Conservation (phyloP, 2,113 vertebrate species). For the Pandion haliaetus region DNA sequence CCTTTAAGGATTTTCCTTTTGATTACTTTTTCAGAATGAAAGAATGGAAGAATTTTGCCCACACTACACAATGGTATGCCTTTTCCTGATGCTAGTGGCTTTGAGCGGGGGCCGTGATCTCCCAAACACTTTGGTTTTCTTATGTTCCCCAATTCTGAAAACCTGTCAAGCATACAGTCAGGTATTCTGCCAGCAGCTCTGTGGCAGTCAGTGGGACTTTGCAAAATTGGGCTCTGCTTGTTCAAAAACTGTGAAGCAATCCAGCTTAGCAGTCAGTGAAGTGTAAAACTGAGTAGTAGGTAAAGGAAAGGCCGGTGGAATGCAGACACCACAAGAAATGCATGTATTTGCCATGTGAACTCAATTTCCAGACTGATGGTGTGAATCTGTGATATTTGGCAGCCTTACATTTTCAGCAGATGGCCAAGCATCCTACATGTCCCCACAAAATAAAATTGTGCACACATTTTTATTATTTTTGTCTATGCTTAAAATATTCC, state of each 20-base stretch:
- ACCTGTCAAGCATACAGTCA: neutral
- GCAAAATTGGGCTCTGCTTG: neutral
- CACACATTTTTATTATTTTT: neutral
- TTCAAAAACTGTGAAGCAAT: neutral
- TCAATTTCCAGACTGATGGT: neutral
- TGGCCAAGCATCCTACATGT: neutral
- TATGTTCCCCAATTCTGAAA: neutral
- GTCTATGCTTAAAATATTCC: neutral
- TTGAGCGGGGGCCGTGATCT: neutral
- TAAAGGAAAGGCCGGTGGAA: neutral
- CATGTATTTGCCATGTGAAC: neutral
- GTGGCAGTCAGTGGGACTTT: neutral
- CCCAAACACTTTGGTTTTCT: neutral
- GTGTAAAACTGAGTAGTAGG: neutral
- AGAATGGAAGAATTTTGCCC: neutral
- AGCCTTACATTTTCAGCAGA: neutral
- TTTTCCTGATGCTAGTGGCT: neutral
- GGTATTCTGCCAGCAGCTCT: neutral
- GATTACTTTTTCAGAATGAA: constrained; percentile 30
- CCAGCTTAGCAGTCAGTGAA: neutral
- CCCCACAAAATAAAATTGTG: neutral
- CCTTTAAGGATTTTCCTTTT: neutral
- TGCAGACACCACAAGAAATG: neutral
- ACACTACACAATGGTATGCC: neutral
- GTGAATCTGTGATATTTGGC: constrained; percentile 23